phyloP scores from a whole-genome alignment of 2,797 vertebrate species.

The Mormyrus hasselquistii region DNA sequence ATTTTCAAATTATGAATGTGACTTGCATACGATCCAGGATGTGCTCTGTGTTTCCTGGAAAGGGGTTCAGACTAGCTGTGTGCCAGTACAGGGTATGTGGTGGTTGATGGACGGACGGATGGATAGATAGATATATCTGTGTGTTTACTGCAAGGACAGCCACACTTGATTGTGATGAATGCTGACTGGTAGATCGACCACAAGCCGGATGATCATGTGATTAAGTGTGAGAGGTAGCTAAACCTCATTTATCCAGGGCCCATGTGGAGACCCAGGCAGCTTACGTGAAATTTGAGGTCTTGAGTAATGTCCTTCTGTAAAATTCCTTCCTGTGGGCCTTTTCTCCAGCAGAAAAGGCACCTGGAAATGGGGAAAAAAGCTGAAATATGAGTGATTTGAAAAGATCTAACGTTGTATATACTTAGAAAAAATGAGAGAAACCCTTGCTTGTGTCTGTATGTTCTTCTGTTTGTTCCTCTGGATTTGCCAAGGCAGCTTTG shows the following conservation, averaged over 20 bases:
- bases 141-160: not conserved
- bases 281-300: not conserved
- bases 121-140: not conserved
- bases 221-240: conserved; percentile 10
- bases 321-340: not conserved
- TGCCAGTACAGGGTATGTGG: not conserved
- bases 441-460: not conserved
- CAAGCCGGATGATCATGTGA: not conserved
- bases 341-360: not conserved
- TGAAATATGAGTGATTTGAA: not conserved
- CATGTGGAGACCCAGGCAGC: not conserved
- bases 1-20: not conserved
- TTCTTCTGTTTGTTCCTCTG: not conserved
- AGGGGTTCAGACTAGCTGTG: not conserved
- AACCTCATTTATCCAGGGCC: conserved; percentile 12
- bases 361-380: not conserved
- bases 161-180: not conserved
- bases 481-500: not conserved
- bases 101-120: not conserved
- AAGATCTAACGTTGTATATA: not conserved
- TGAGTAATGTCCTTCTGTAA: not conserved
- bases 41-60: not conserved
- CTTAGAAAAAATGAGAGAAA: not conserved
- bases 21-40: not conserved
- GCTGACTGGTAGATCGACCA: not conserved